Evolutionary conservation across 1,140 invertebrate genomes (phyloP), one percentile per base, ranked within the genome.

Genomic region (Aphidius gifuensis): DNA sequence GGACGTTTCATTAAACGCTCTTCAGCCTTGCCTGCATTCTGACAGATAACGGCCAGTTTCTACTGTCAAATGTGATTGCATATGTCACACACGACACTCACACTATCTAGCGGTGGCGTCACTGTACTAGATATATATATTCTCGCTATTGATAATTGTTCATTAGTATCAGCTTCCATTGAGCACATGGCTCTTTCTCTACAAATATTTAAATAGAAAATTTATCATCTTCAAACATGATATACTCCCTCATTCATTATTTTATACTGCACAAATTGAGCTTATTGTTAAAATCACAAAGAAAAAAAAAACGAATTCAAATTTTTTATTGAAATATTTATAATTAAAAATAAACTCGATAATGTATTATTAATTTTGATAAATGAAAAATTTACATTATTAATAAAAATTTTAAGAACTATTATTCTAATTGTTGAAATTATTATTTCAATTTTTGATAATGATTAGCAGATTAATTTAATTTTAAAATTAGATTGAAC

Each of bases 11-110:
- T 53, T 53, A 53, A 53, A 39, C 38, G 51, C 51, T 53, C 8
- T 47, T 32, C 23, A 32, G 23, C 23, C 4, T 32, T 44, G 67
- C 60, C 63, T 65, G 67, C 66, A 44, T 48, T 23, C 54, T 68
- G 63, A 68, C 66, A 67, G 63, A 68, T 67, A 68, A 66, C 65
- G 42, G 32, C 46, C 43, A 44, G 23, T 21, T 60, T 32, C 23
- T 32, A 32, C 23, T 32, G 23, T 32, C 23, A 32, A 32, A 32
- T 32, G 23, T 32, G 23, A 32, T 32, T 32, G 23, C 23, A 32
- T 32, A 32, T 32, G 23, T 32, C 23, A 32, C 23, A 32, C 23
- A 32, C 23, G 23, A 32, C 4, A 32, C 23, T 32, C 23, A 32
- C 23, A 32, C 23, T 32, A 32, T 32, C 23, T 1, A 32, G 23